phyloP scores from a whole-genome alignment of 2,888 invertebrate species.

The Nemotelus nigrinus region DNA sequence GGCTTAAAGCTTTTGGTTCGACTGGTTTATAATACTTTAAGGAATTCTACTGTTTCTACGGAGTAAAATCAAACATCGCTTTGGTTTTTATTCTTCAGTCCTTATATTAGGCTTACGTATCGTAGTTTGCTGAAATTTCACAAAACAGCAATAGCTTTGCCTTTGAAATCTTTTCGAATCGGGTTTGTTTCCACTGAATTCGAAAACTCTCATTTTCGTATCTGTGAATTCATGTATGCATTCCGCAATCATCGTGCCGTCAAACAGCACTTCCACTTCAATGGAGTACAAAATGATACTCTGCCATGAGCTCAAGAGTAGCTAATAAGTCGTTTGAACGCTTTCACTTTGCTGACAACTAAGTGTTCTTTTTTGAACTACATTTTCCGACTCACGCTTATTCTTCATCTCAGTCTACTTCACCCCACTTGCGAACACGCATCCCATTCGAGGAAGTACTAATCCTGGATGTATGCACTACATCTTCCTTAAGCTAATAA shows the following conservation, averaged over 20 bases:
- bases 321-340: slow-evolving; percentile 40
- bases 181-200: no score
- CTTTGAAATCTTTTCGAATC: no score
- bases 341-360: slow-evolving; percentile 25
- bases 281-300: slow-evolving; percentile 17
- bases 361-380: slow-evolving; percentile 38
- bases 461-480: background rate
- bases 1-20: no score
- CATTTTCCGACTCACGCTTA: background rate
- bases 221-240: background rate
- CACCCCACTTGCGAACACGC: background rate
- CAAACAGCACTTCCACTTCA: slow-evolving; percentile 23
- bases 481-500: slow-evolving; percentile 11
- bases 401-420: background rate
- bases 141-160: no score
- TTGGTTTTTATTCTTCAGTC: no score
- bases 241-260: background rate
- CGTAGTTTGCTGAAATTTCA: no score
- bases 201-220: background rate
- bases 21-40: no score
- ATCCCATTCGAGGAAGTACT: slow-evolving; percentile 6
- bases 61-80: no score
- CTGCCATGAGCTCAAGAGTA: slow-evolving; percentile 11
- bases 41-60: no score
- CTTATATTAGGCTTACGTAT: no score